Evolutionary conservation across 2,797 vertebrate species (phyloP).

Genomic region (Tapirus indicus): DNA sequence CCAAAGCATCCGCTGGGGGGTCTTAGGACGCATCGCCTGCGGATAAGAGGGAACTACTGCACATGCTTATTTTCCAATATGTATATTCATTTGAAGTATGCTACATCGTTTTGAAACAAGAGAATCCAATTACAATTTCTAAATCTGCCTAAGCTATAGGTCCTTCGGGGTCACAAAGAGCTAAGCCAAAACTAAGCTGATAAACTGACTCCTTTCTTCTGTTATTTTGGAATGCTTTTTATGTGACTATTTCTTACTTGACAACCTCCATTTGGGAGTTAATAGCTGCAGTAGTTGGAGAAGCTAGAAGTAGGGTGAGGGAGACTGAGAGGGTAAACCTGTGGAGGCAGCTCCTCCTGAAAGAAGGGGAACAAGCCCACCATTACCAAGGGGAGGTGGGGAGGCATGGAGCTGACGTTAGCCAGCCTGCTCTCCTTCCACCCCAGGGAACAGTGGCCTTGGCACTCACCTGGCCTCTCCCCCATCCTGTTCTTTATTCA

Average conservation of each 20-base stretch:
- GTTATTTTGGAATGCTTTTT: background rate
- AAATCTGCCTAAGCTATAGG: background rate
- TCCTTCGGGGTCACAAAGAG: background rate
- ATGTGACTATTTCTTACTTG: background rate
- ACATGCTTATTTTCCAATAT: background rate
- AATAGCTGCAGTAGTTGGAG: background rate
- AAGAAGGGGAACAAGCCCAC: background rate
- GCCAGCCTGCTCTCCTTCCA: background rate
- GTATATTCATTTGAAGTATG: background rate
- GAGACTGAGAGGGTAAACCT: background rate
- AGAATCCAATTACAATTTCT: constrained; percentile 1
- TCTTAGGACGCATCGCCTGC: too few relatives aligned
- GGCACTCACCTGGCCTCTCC: background rate
- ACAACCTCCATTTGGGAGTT: background rate
- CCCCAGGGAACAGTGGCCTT: background rate
- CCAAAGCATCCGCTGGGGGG: too few relatives aligned
- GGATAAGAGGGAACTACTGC: too few relatives aligned
- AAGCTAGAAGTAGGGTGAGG: background rate
- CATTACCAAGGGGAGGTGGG: background rate
- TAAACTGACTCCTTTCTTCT: background rate
- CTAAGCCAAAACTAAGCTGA: constrained; percentile 18
- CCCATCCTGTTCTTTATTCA: background rate
- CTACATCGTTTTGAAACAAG: background rate
- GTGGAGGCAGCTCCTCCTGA: background rate
- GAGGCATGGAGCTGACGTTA: background rate